Base-by-base conservation (phyloP, 2,113 vertebrate genomes). In the Poicephalus meyeri region DNA sequence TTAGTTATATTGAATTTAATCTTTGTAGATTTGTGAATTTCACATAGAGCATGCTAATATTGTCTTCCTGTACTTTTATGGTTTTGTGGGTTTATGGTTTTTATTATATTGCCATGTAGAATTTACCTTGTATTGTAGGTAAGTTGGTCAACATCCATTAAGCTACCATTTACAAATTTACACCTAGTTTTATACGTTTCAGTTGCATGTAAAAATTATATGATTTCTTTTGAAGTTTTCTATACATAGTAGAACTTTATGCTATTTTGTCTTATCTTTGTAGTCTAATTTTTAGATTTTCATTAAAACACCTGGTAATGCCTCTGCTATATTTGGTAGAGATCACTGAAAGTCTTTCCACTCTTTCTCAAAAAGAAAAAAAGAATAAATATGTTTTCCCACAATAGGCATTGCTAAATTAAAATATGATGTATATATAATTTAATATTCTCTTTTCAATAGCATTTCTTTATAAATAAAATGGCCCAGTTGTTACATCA, bases 161-260 rank as follows among this genome's bases (percentile, higher is more conserved):
- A 89, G 87, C 61, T 56, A 88, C 33, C 55, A 94, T 84, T 92
- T 94, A 72, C n/a, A 88, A 80, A 55, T 81, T 90, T 86, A 46
- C 50, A 52, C 66, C 47, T 73, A 77, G 66, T 64, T 93, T 76
- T 88, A 17, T 42, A 86, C 80, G 49, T 86, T 88, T 24, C 37
- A 73, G 29, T 7, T 58, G 20, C 66, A 90, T 77, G 24, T 82
- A 77, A 58, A 81, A 68, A 49, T 23, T 21, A 7, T 18, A 41
- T 63, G 10, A 60, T 63, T 93, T 74, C 24, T 63, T 33, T 71
- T 39, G 66, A 56, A 42, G 23, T 31, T 79, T 78, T 79, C 28
- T 29, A 31, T 39, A 70, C 11, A 19, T 16, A 20, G n/a, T 7
- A 25, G 24, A 79, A 70, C 35, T 64, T 69, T 16, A 42, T 44